Base-by-base conservation (phyloP, 2,797 vertebrate species). In the Ctenopoma multispine region DNA sequence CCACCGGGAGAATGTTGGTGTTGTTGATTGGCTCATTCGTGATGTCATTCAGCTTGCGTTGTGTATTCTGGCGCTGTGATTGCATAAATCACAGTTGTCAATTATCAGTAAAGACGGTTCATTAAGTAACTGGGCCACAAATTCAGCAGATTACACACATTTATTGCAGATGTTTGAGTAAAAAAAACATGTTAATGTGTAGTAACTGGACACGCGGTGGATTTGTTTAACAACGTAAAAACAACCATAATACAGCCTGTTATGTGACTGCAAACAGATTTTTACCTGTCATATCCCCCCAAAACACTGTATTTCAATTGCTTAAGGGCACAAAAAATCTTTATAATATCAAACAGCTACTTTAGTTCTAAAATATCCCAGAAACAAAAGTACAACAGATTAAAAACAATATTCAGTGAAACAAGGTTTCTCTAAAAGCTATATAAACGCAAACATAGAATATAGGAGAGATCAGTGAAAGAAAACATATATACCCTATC, bases 1-100 rank as follows among this genome's bases (percentile, higher is more conserved):
- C 93, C 70, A 79, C 11, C 1, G 0, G 17, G 31, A 57, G 18
- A 67, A 61, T 20, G 0, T 50, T 23, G 7, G 8, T 9, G 14
- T 70, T 21, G n/a, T n/a, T 60, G 69, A 92, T 92, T 91, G 89
- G 93, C 44, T 77, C 10, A 2, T 36, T 3, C 0, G 2, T 24
- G 34, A 20, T n/a, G 4, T 70, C 36, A 24, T 2, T 67, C 56
- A 50, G 2, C 2, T 1, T 4, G 5, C 3, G 8, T 43, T 15
- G 1, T 4, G 1, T n/a, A n/a, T 60, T 75, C 7, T 21, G 0
- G 4, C 1, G 12, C 70, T 87, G 18, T 88, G 57, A 90, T 90
- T 92, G 86, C 88, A 60, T 3, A 49, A 66, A 12, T 55, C 23
- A 27, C 20, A 40, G 48, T 70, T 49, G 41, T 18, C 4, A 10